Conservation (phyloP, 2,888 invertebrate genomes). For the Lamproptera curius region DNA sequence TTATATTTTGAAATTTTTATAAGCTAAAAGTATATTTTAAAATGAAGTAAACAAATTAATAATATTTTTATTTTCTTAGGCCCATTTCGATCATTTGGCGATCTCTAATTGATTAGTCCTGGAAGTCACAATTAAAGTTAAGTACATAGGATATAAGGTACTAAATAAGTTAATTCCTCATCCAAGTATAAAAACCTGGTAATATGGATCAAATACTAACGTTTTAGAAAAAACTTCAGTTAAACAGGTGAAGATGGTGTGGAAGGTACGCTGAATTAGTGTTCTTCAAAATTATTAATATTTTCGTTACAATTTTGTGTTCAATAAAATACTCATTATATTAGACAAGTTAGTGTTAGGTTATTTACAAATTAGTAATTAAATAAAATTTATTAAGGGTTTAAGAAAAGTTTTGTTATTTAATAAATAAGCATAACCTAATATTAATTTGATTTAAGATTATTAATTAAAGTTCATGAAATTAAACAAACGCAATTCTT, state of each 20-base stretch:
- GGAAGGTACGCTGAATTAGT: conserved; percentile 45
- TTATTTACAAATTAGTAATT: no score
- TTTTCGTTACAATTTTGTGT: not conserved
- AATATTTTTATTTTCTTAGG: no score
- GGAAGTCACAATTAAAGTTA: conserved; percentile 2
- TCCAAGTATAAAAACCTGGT: conserved; percentile 3
- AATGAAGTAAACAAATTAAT: no score
- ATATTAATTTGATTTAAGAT: no score
- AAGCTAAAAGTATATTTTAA: no score
- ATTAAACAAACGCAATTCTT: no score
- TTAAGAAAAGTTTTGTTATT: not conserved
- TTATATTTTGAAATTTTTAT: no score
- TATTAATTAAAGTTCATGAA: no score
- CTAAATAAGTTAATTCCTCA: conserved; percentile 3
- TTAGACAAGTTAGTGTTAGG: no score
- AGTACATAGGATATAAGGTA: conserved; percentile 1
- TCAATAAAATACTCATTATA: no score
- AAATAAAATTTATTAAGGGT: not conserved
- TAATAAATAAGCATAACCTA: no score
- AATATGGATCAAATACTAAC: conserved; percentile 32
- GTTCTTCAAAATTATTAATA: not conserved
- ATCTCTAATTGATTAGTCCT: not conserved
- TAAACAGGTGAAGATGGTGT: conserved; percentile 48
- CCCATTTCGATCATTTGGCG: no score
- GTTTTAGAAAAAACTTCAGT: conserved; percentile 29